Percentiles rank a stretch among this genome's conserved stretches.
Conservation (phyloP, 2,113 vertebrate species). For the Lasiurus cinereus region DNA sequence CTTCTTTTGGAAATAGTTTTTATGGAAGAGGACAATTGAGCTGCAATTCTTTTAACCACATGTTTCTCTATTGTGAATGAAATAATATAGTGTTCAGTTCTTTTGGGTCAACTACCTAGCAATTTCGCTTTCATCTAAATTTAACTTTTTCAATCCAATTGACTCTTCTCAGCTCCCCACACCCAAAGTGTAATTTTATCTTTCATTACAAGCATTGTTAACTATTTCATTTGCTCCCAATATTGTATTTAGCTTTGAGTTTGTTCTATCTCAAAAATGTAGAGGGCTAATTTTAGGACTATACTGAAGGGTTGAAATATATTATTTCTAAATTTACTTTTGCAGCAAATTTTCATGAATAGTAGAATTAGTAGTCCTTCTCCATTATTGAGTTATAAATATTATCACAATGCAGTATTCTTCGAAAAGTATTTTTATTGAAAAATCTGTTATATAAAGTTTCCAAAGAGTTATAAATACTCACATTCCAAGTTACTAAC, state of each 20-base stretch:
- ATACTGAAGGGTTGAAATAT: constrained; percentile 61
- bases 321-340: constrained; percentile 78
- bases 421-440: constrained; percentile 63
- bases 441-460: constrained; percentile 71
- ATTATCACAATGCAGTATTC: constrained; percentile 66
- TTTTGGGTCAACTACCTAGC: constrained; percentile 69
- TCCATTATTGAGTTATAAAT: constrained; percentile 61
- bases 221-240: constrained; percentile 69
- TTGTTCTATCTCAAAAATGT: constrained; percentile 74
- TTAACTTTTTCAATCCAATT: constrained; percentile 63
- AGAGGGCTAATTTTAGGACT: constrained; percentile 74
- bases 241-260: constrained; percentile 76
- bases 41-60: constrained; percentile 57
- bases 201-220: constrained; percentile 75
- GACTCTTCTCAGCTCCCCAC: background rate
- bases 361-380: constrained; percentile 65
- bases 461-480: constrained; percentile 67
- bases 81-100: constrained; percentile 67
- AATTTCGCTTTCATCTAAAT: constrained; percentile 74
- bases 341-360: constrained; percentile 74
- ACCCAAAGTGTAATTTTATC: constrained; percentile 68
- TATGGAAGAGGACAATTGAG: constrained; percentile 58
- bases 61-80: constrained; percentile 69
- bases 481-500: constrained; percentile 9
- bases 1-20: constrained; percentile 62